Percentiles rank a stretch among this genome's conserved stretches.
These are phyloP conservation scores for Neopipo cinnamomea DNA, from an alignment of 2,113 vertebrate genomes.

Conservation along the genomic window DNA sequence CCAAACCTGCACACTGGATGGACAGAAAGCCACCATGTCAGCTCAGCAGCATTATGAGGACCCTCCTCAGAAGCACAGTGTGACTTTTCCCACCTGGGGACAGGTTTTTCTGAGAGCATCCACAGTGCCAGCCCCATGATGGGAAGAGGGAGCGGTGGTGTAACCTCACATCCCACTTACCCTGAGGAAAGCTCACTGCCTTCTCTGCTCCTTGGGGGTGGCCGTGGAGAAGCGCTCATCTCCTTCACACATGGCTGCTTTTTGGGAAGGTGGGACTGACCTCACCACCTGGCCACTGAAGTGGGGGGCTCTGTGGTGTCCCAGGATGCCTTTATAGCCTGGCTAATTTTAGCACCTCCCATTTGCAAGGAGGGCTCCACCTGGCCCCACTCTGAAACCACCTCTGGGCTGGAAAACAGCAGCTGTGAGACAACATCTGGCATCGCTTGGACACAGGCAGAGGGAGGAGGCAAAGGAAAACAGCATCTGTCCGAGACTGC, in stretches of 20 bases:
- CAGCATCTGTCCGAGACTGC: neutral
- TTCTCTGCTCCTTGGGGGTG: neutral
- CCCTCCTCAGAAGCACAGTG: neutral
- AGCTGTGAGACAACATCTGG: neutral
- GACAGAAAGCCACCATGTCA: rapidly evolving
- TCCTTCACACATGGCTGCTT: neutral
- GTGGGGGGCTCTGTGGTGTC: neutral
- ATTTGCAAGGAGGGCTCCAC: neutral
- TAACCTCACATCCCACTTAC: neutral
- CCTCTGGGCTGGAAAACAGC: neutral
- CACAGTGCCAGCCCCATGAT: neutral
- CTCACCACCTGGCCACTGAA: neutral
- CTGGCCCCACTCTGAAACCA: neutral
- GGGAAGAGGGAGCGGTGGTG: neutral
- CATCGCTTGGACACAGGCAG: neutral
- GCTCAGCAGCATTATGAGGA: neutral
- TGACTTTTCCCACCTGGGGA: neutral
- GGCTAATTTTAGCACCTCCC: neutral
- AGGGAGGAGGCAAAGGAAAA: neutral
- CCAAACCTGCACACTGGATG: neutral
- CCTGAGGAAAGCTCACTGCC: neutral
- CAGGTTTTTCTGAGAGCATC: neutral
- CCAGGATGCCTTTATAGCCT: neutral
- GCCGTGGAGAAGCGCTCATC: neutral
- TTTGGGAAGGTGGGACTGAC: neutral